phyloP scores from a whole-genome alignment of 2,888 invertebrate species.

The Nomada fucata region DNA sequence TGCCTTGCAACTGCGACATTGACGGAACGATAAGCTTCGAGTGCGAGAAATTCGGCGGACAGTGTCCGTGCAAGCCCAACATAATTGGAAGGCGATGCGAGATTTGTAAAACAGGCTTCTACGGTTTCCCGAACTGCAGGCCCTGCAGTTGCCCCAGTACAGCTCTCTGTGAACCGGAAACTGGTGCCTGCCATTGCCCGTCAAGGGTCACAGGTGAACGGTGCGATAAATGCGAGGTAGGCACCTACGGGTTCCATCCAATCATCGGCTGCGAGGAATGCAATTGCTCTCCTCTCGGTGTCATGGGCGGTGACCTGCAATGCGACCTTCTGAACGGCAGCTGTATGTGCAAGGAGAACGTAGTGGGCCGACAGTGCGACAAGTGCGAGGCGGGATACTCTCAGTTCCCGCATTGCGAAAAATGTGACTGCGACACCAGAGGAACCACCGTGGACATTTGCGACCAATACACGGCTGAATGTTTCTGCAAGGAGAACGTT shows the following conservation, averaged over 20 bases:
- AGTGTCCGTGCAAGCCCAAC: slow-evolving; percentile 96
- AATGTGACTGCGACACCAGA: slow-evolving; percentile 92
- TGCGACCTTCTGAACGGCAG: slow-evolving; percentile 95
- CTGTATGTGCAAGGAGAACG: slow-evolving; percentile 94
- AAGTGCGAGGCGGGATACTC: slow-evolving; percentile 93
- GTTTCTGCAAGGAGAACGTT: slow-evolving; percentile 93
- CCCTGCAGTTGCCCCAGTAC: slow-evolving; percentile 94
- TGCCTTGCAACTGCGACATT: slow-evolving; percentile 95
- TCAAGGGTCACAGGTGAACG: slow-evolving; percentile 94
- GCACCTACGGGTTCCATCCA: slow-evolving; percentile 96
- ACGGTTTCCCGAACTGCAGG: slow-evolving; percentile 97
- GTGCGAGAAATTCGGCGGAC: slow-evolving; percentile 97
- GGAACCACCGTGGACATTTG: slow-evolving; percentile 95
- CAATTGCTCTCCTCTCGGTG: slow-evolving; percentile 94
- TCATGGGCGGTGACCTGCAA: slow-evolving; percentile 90
- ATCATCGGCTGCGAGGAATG: slow-evolving; percentile 98
- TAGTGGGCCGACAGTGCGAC: slow-evolving; percentile 95
- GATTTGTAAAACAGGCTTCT: slow-evolving; percentile 94
- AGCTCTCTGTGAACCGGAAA: slow-evolving; percentile 91
- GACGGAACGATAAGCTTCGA: slow-evolving; percentile 94
- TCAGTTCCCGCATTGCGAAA: slow-evolving; percentile 94
- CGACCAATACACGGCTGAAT: slow-evolving; percentile 91
- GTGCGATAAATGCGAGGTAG: slow-evolving; percentile 95
- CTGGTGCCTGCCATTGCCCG: slow-evolving; percentile 95
- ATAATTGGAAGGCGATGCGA: slow-evolving; percentile 96